Evolutionary conservation across 1,140 invertebrate species (phyloP).

Genomic region (Melipona quadrifasciata): DNA sequence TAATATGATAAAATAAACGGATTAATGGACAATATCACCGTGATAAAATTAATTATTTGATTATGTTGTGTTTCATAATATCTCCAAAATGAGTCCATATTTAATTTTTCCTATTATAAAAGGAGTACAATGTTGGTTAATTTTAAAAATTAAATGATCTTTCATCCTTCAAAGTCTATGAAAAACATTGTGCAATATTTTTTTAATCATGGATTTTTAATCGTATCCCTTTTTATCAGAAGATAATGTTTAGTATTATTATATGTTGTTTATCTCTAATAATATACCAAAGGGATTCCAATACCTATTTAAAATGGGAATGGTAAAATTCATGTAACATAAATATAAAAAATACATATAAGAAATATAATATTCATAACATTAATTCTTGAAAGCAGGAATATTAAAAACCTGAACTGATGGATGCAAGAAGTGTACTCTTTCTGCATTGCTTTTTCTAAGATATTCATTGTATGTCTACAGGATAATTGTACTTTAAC

Average conservation of each 20-base stretch:
- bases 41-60: slow-evolving; percentile 16
- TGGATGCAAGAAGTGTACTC: slow-evolving; percentile 11
- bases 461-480: slow-evolving; percentile 35
- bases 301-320: slow-evolving; percentile 2
- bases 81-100: neutral
- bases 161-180: neutral
- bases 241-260: neutral
- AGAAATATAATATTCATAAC: slow-evolving; percentile 20
- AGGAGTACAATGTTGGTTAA: neutral
- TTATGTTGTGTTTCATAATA: neutral
- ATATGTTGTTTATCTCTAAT: slow-evolving; percentile 26
- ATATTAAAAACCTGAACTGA: slow-evolving; percentile 32
- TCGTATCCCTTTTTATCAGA: neutral
- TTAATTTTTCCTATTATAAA: neutral
- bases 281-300: slow-evolving; percentile 13
- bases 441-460: slow-evolving; percentile 41
- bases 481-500: slow-evolving; percentile 27
- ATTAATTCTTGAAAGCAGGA: neutral
- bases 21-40: neutral
- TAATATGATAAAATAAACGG: neutral
- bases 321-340: slow-evolving; percentile 28
- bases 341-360: slow-evolving; percentile 30
- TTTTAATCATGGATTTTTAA: neutral
- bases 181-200: slow-evolving; percentile 1
- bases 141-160: neutral